Evolutionary conservation across 2,113 vertebrate genomes (phyloP), one percentile per base, ranked within the genome.

Genomic region (Meleagris gallopavo): DNA sequence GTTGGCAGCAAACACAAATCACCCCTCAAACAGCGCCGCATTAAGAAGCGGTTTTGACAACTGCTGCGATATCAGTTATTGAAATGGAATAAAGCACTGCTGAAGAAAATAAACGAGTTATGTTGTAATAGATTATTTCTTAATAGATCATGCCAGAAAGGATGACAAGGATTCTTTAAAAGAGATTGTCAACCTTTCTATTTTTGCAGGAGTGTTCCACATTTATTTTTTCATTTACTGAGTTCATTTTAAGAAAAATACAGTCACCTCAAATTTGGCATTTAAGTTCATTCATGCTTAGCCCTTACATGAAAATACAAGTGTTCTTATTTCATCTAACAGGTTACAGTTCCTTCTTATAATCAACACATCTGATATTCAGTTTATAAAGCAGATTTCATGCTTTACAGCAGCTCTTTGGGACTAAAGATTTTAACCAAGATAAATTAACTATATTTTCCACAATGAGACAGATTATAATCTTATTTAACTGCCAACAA

Each of bases 11-110:
- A 29, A 60, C 5, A 60, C 67, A 86, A 76, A 60, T 25, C 16
- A 34, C 4, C 7, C 14, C 17, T 43, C n/a, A 27, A 64, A 78
- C 21, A 8, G 41, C 32, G 16, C 5, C 24, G 34, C 27, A 6
- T 3, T 6, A 62, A 43, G 34, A 43, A 38, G 34, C 10, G 34
- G 16, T 43, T 90, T 32, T 79, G 22, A 2, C 36, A 72, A 79
- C 30, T 60, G 17, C 17, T 80, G 20, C 5, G 6, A 2, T n/a
- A 55, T 2, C 21, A 1, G 0, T 17, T 50, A 19, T 9, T 55
- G 38, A 86, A 76, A 22, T 13, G 11, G 48, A 89, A 69, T 5
- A 76, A 69, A 64, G 6, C 8, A 69, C 17, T 79, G 7, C 7
- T 76, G 36, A 71, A 64, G n/a, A 41, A 57, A 88, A 81, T 29